phyloP scores from a whole-genome alignment of 1,140 invertebrate genomes.

The Neotoxoptera formosana region DNA sequence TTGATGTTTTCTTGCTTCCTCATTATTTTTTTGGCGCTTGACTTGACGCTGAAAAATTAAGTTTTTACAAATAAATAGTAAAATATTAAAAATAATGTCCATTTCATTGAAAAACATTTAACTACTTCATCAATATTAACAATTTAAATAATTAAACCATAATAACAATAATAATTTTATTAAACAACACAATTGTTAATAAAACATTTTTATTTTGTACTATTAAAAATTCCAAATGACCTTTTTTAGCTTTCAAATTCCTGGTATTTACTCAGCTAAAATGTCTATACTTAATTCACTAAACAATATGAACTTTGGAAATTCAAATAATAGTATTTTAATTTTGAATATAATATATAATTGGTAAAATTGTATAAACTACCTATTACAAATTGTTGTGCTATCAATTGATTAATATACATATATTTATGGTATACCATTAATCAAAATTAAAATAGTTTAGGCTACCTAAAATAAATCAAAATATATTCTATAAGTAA shows the following conservation, averaged over 20 bases:
- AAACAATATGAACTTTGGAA: no score
- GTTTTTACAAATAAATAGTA: not conserved
- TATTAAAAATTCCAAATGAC: no score
- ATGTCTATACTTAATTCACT: no score
- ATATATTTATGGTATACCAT: not conserved
- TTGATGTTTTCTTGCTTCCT: conserved; percentile 23
- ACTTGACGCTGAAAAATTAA: conserved; percentile 32
- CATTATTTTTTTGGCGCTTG: conserved; percentile 29
- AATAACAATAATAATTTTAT: not conserved
- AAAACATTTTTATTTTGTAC: no score
- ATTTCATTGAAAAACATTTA: not conserved
- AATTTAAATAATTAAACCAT: not conserved
- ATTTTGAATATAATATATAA: no score
- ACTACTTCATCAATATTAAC: not conserved
- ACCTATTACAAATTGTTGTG: no score
- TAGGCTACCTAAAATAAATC: not conserved
- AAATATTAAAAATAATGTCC: not conserved
- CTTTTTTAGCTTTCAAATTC: no score
- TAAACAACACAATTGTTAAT: no score
- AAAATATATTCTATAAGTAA: not conserved
- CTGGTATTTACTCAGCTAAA: no score
- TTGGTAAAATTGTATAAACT: no score
- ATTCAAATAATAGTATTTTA: no score
- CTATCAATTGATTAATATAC: no score
- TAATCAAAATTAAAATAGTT: not conserved